A percentile compares a stretch with the other conserved stretches of the same genome.
Evolutionary conservation across 2,797 vertebrate species (phyloP).

Genomic region (Setipinna tenuifilis): DNA sequence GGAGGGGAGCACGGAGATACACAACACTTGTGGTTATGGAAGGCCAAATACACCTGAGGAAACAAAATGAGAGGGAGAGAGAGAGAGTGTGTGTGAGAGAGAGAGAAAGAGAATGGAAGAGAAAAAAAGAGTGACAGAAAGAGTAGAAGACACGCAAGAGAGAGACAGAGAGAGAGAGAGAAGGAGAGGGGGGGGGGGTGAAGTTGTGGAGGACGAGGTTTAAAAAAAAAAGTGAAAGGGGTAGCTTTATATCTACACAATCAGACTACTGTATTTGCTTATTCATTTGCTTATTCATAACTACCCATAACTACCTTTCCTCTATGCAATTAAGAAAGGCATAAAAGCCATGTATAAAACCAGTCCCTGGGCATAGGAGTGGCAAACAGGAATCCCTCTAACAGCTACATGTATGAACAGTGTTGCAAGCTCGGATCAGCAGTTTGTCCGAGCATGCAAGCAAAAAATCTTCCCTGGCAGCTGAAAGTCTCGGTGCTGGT

Average conservation of each 20-base stretch:
- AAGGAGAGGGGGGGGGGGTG: neutral
- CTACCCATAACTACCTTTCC: neutral
- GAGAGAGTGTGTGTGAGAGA: neutral
- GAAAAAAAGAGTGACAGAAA: neutral
- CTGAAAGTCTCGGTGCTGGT: neutral
- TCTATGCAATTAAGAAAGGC: neutral
- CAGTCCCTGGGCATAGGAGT: neutral
- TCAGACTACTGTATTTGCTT: neutral
- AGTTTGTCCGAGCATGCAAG: neutral
- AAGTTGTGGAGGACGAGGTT: too few species aligned
- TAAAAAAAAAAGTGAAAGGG: too few species aligned
- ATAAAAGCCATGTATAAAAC: neutral
- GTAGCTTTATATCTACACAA: neutral
- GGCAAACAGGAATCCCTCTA: neutral
- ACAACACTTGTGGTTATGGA: neutral
- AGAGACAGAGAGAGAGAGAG: slow-evolving; percentile 24
- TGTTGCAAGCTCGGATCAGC: neutral
- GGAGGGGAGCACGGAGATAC: neutral
- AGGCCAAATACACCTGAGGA: neutral
- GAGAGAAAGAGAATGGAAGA: slow-evolving; percentile 49
- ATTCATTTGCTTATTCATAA: neutral
- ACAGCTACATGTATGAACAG: neutral
- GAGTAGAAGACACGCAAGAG: too few species aligned
- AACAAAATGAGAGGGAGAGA: neutral
- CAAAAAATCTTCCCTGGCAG: neutral